Evolutionary conservation across 2,113 vertebrate species (phyloP), one percentile per base, ranked within the genome.

Genomic region (Microcebus lehilahytsara): DNA sequence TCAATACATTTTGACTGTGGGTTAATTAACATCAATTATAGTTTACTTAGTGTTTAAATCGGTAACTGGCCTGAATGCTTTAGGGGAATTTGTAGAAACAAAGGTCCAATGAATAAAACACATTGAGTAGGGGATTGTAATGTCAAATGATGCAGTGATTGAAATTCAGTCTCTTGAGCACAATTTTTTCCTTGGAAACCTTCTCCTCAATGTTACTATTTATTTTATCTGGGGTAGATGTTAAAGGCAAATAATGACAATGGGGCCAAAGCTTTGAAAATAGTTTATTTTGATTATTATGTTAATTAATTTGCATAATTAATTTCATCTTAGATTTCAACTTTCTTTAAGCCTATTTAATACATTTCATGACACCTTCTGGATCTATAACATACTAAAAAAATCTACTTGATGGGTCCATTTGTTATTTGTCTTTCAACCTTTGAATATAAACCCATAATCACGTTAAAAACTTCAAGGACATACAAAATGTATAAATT

Each of bases 301-400:
- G 42, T 49, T 83, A 69, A 86, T n/a, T 42, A 96, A 53, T 66
- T 85, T 95, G 42, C 80, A 95, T 85, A 94, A 91, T 85, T 93
- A 96, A 95, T 74, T 92, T 93, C 32, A 85, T 78, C 40, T 93
- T n/a, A 96, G 51, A 81, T 69, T 90, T 96, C 40, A 94, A 89
- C n/a, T 90, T 78, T 30, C 25, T 83, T 91, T 66, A 17, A 91
- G 20, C 1, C 4, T 75, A 0, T 95, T 88, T 88, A 83, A 83
- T 89, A 94, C 81, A 53, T 93, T 46, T 19, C 22, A 51, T 30
- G 60, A 2, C 5, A 85, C 20, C 1, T 58, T 22, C 51, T 92
- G 10, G 78, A 80, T 84, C 34, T 80, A 51, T 79, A 32, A 42
- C 4, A 81, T 46, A 72, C 32, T 13, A 17, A 78, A 77, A 46